Percentiles rank a stretch among this genome's conserved stretches.
phyloP scores from a whole-genome alignment of 2,797 vertebrate genomes.

The Gambusia yucatana region DNA sequence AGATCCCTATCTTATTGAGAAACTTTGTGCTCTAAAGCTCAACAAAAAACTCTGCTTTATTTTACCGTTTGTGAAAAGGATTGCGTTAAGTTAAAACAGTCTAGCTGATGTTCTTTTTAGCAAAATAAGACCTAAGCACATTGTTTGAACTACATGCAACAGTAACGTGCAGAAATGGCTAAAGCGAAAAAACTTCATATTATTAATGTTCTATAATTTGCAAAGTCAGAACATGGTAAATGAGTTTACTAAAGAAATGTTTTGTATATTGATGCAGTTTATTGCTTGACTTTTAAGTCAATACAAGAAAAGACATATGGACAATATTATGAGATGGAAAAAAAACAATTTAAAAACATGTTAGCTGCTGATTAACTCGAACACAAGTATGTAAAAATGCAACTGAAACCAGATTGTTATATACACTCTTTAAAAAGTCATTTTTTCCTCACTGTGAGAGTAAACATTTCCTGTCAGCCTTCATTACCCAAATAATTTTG shows the following conservation, averaged over 20 bases:
- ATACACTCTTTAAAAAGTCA: background rate
- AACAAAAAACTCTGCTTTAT: slow-evolving; percentile 10
- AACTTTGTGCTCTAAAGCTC: background rate
- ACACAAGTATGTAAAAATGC: background rate
- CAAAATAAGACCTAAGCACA: slow-evolving; percentile 10
- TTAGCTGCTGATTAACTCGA: background rate
- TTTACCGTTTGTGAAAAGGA: background rate
- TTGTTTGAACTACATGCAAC: background rate
- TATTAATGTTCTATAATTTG: background rate
- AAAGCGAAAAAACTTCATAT: background rate
- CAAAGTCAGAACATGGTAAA: background rate
- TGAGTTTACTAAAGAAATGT: background rate
- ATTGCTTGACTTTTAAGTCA: background rate
- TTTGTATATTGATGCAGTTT: background rate
- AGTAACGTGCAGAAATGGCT: background rate
- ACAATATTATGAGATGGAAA: background rate
- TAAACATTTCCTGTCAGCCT: background rate
- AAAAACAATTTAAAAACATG: background rate
- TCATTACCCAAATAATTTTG: background rate
- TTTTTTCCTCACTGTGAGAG: background rate
- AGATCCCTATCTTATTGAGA: slow-evolving; percentile 1
- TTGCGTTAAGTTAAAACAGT: slow-evolving; percentile 1
- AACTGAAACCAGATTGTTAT: background rate
- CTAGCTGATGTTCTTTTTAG: background rate
- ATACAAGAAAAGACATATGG: background rate